Evolutionary conservation across 2,113 vertebrate species (phyloP).

Genomic region (Stigmatopora argus): DNA sequence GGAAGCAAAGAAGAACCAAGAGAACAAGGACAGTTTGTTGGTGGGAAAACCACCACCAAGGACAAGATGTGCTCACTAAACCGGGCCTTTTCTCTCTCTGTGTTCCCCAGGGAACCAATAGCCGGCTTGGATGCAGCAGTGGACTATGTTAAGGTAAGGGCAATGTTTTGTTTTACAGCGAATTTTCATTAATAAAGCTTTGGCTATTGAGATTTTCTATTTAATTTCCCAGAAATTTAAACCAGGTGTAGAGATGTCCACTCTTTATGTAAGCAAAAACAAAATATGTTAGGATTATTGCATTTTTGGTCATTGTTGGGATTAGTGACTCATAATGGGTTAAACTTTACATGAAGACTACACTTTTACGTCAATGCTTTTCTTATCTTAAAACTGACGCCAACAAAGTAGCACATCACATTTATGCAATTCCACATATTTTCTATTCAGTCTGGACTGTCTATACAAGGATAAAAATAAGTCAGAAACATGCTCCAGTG

Average conservation of each 20-base stretch:
- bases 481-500: not conserved
- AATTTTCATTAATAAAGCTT: not conserved
- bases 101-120: slow-evolving; percentile 62
- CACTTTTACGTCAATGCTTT: not conserved
- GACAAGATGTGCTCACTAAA: slow-evolving; percentile 61
- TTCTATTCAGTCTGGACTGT: not conserved
- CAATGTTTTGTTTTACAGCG: no score
- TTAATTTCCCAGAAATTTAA: no score
- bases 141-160: slow-evolving; percentile 68
- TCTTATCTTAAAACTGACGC: not conserved
- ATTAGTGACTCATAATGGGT: not conserved
- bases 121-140: slow-evolving; percentile 45
- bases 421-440: not conserved
- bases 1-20: not conserved
- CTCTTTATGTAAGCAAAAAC: no score
- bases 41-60: not conserved
- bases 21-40: not conserved
- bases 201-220: no score
- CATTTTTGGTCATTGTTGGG: no score
- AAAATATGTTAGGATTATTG: no score
- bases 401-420: not conserved
- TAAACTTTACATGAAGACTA: not conserved
- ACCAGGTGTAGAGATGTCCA: no score
- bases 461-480: not conserved
- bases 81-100: slow-evolving; percentile 62